These are phyloP conservation scores for Pachypsylla venusta DNA, from an alignment of 1,140 invertebrate species.

Conservation along the genomic window DNA sequence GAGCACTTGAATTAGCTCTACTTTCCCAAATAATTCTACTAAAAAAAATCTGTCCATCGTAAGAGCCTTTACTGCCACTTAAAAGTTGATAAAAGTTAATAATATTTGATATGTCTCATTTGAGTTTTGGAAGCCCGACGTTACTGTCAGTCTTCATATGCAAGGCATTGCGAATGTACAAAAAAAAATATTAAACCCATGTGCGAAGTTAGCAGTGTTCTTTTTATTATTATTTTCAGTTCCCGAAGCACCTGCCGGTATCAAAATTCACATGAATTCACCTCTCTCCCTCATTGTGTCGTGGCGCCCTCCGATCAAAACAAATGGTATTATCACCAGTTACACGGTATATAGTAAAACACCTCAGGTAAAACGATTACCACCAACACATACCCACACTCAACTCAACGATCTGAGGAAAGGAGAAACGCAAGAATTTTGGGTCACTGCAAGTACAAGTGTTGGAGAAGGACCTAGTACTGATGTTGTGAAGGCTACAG, in stretches of 20 bases:
- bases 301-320: conserved; percentile 54
- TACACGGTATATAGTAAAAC: conserved; percentile 47
- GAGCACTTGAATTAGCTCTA: too few species aligned
- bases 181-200: too few species aligned
- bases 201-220: not conserved
- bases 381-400: conserved; percentile 25
- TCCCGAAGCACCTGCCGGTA: conserved; percentile 51
- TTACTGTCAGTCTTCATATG: too few species aligned
- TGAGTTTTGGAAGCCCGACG: too few species aligned
- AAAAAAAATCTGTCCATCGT: too few species aligned
- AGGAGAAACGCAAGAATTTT: conserved; percentile 39
- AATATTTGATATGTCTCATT: too few species aligned
- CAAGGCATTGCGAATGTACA: too few species aligned
- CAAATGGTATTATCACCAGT: conserved; percentile 55
- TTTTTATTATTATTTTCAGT: conserved; percentile 30
- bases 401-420: conserved; percentile 31
- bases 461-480: conserved; percentile 41
- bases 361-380: conserved; percentile 20
- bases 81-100: too few species aligned
- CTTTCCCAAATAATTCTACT: too few species aligned
- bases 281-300: conserved; percentile 55
- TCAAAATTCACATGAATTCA: conserved; percentile 53
- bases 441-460: conserved; percentile 44
- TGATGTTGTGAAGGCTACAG: conserved; percentile 30
- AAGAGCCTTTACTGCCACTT: too few species aligned